Base-by-base conservation (phyloP, 2,888 invertebrate genomes). In the Selenia dentaria region DNA sequence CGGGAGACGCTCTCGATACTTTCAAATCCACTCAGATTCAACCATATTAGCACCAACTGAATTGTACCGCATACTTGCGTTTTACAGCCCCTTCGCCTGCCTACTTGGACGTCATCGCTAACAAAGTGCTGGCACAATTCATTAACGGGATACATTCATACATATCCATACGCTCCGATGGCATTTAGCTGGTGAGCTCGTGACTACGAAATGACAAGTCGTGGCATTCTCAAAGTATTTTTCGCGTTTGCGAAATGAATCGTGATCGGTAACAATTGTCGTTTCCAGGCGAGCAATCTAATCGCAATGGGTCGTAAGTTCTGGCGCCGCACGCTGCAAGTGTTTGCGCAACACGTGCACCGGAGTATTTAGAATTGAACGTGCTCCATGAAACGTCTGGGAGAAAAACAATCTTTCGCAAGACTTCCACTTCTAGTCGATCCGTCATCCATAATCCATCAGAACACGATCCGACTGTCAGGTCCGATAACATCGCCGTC, bases 211-310 rank as follows among this genome's bases (percentile, higher is more conserved):
- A 89, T 88, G 86, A 85, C 87, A 85, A 84, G 83, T 79, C 89
- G 84, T 85, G 89, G 85, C 85, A 87, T 90, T 87, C 87, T 78
- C 87, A 73, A 71, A 69, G 78, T 79, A 89, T 89, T 88, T 89
- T 88, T 88, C 87, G 79, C 84, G 81, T 87, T 88, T 87, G 70
- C 84, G 83, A 83, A 83, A 79, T 76, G 77, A 79, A 64, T 88
- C 88, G 89, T 89, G 90, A 88, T 87, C 82, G 79, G 79, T 79
- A 84, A 79, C 84, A 79, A 78, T 78, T 67, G 79, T 71, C 65
- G 71, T 52, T 72, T 73, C 69, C 76, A 67, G 66, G 66, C 58
- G 57, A 60, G 59, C 74, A 82, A 83, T 83, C 71, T 77, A 77
- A 82, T 83, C 82, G 76, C 80, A 79, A 80, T 80, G 63, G 82